phyloP scores from a whole-genome alignment of 2,888 invertebrate species.

The Catocala nupta region DNA sequence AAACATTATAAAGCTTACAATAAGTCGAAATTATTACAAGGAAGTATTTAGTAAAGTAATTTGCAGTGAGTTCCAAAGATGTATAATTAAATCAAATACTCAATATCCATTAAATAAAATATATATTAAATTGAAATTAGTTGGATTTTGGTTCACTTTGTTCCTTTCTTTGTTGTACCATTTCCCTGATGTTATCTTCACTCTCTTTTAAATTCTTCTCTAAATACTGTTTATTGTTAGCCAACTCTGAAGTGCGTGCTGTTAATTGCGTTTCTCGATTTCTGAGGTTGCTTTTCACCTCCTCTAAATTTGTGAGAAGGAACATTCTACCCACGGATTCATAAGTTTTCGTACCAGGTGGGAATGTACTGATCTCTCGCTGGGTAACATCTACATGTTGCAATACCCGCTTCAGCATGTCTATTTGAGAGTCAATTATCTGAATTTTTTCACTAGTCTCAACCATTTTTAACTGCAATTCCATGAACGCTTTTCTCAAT shows the following conservation, averaged over 20 bases:
- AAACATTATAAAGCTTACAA: slow-evolving; percentile 25
- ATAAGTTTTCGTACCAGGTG: slow-evolving; percentile 90
- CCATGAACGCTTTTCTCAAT: slow-evolving; percentile 91
- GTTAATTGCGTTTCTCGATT: slow-evolving; percentile 86
- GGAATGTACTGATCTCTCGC: slow-evolving; percentile 88
- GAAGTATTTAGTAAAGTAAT: slow-evolving; percentile 10
- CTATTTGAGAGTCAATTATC: slow-evolving; percentile 92
- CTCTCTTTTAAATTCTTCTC: slow-evolving; percentile 94
- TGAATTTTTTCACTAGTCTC: slow-evolving; percentile 93
- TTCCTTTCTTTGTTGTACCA: slow-evolving; percentile 90
- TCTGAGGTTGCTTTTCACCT: slow-evolving; percentile 89
- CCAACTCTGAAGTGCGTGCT: slow-evolving; percentile 91
- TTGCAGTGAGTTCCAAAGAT: not conserved
- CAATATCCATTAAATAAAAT: slow-evolving; percentile 10
- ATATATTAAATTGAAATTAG: slow-evolving; percentile 27
- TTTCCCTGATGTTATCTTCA: slow-evolving; percentile 94
- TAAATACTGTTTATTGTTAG: slow-evolving; percentile 92
- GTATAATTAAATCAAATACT: no score
- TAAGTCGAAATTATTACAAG: slow-evolving; percentile 6
- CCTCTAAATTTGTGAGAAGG: slow-evolving; percentile 89
- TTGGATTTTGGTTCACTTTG: slow-evolving; percentile 66
- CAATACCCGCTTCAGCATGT: slow-evolving; percentile 89
- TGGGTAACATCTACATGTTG: slow-evolving; percentile 91
- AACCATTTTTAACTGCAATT: slow-evolving; percentile 93
- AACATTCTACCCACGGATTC: slow-evolving; percentile 96